Evolutionary conservation across 2,888 invertebrate species (phyloP).

Genomic region (Xestia xanthographa): DNA sequence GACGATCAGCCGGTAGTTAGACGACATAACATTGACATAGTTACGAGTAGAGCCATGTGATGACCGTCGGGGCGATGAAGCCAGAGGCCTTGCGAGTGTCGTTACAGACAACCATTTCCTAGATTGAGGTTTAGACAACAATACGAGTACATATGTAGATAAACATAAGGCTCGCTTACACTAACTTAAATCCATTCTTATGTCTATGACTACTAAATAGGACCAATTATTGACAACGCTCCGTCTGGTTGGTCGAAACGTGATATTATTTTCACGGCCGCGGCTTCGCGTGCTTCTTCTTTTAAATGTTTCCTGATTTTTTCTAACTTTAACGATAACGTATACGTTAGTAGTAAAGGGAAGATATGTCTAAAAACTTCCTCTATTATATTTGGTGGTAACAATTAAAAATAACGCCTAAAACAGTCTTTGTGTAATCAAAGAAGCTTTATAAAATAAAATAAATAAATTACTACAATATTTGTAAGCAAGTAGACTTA

Average conservation of each 20-base stretch:
- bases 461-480: constrained; percentile 30
- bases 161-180: constrained; percentile 52
- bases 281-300: constrained; percentile 78
- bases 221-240: constrained; percentile 70
- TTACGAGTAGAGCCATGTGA: constrained; percentile 72
- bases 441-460: constrained; percentile 37
- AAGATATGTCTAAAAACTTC: constrained; percentile 63
- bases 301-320: constrained; percentile 74
- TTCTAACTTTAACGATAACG: constrained; percentile 50
- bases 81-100: constrained; percentile 72
- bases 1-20: constrained; percentile 73
- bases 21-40: constrained; percentile 88
- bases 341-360: constrained; percentile 57
- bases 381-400: constrained; percentile 58
- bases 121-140: constrained; percentile 66
- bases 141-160: constrained; percentile 46
- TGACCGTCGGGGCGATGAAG: constrained; percentile 70
- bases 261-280: constrained; percentile 78
- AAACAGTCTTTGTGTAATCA: constrained; percentile 56
- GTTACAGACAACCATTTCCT: constrained; percentile 76
- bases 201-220: constrained; percentile 60
- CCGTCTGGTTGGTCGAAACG: constrained; percentile 70
- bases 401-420: constrained; percentile 53
- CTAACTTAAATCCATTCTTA: constrained; percentile 37
- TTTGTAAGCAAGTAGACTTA: constrained; percentile 23